Evolutionary conservation across 2,113 vertebrate genomes (phyloP), one percentile per base, ranked within the genome.

Genomic region (Microcebus murinus): DNA sequence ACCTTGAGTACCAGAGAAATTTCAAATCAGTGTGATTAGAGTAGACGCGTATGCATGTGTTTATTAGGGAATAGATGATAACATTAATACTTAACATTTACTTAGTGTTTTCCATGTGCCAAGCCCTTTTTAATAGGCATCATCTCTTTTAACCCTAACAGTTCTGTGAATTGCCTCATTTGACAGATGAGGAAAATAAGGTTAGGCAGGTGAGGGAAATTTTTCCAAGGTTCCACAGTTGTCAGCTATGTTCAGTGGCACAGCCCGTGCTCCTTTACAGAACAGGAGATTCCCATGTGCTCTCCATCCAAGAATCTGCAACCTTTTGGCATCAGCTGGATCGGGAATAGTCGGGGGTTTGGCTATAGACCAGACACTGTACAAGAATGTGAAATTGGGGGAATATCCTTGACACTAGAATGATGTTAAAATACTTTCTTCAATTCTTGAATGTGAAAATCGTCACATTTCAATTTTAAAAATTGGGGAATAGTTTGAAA

Each of bases 1-100:
- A 45, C 45, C 96, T 95, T n/a, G 6, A 65, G 31, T 27, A 9
- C 29, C 63, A 92, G 85, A 93, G 80, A 90, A 96, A 94, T 87
- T 91, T 90, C n/a, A 97, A 89, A 90, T 74, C 48, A 21, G 36
- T 45, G 17, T 95, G 87, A 57, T 84, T 6, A 13, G 6, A 67
- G 45, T 89, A 79, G 13, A 39, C 6, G 13, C 13, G 34, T 71
- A 25, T 68, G 55, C 23, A 8, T 39, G n/a, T 39, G 31, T 45
- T 65, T 59, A 63, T 59, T 63, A 81, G 90, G 23, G 87, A 88
- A 36, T 25, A 79, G 34, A 34, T 27, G 18, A 42, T 61, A 27
- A 70, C 17, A 57, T 11, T 81, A 74, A 71, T 36, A 65, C 0
- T 93, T 70, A 88, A 48, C 1, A 67, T 86, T 81, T 39, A 79